Conservation (phyloP, 2,797 vertebrate genomes). For the Tapirus indicus region DNA sequence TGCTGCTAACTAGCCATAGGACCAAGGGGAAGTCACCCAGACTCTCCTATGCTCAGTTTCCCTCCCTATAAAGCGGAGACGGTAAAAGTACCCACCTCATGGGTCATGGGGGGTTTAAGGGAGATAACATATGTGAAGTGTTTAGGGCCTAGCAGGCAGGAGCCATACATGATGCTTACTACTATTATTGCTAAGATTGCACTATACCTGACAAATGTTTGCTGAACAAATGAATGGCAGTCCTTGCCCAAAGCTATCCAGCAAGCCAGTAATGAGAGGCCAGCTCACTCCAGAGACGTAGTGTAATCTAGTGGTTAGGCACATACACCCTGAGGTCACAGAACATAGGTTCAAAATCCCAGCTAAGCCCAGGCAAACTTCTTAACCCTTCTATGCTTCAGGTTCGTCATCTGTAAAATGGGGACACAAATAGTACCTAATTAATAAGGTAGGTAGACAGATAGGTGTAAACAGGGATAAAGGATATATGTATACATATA, state of each 20-base stretch:
- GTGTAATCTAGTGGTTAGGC: too few species aligned
- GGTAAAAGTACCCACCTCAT: not conserved
- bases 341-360: not conserved
- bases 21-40: not conserved
- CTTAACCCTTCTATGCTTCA: not conserved
- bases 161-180: not conserved
- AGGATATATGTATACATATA: too few species aligned
- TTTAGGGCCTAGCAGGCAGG: not conserved
- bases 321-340: not conserved
- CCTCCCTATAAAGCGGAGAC: not conserved
- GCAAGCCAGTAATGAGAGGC: not conserved
- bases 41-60: not conserved
- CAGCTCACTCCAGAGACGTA: not conserved
- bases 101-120: not conserved
- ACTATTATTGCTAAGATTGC: not conserved
- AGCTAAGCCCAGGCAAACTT: not conserved
- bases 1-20: not conserved
- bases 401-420: conserved; percentile 12
- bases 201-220: not conserved
- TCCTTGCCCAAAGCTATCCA: not conserved
- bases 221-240: not conserved
- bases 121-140: not conserved
- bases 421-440: not conserved
- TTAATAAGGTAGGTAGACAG: not conserved
- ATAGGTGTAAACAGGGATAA: not conserved